Evolutionary conservation across 1,140 invertebrate genomes (phyloP), one percentile per base, ranked within the genome.

Genomic region (honey bee (Apis mellifera)): DNA sequence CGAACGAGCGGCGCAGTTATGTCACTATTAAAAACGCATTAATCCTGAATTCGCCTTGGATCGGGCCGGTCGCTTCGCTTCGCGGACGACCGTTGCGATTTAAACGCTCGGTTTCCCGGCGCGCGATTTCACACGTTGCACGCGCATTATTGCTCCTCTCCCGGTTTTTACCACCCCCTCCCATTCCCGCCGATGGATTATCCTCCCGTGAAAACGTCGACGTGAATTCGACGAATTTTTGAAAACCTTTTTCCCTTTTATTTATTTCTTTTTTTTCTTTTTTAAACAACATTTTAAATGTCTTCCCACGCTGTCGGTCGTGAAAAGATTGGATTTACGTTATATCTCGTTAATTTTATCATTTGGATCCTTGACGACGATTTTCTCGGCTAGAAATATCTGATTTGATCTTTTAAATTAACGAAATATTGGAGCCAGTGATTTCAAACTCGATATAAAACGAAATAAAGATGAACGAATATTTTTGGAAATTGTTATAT

Each of bases 1-100:
- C 85, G 77, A 69, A 74, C 86, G 86, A 77, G 74, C 86, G 78
- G 65, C 78, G 83, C 77, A 89, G 85, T 90, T 90, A 89, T 90
- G 88, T 87, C 90, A 90, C 89, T 91, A 91, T 92, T 92, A 92
- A 92, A 92, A 92, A 90, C 87, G 82, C 90, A 91, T 92, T 91
- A 90, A 91, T 92, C 84, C 86, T 77, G 81, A 86, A 90, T 91
- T 86, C 59, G 79, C 70, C 64, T 62, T 77, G 78, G 64, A 80
- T 83, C 87, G 76, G 65, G 52, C 26, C 79, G 60, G 80, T 77
- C 57, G 68, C 68, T 83, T 82, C 78, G 66, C 42, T 26, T 26
- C 26, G 23, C 77, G 57, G 83, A 52, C 73, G n/a, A n/a, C 70
- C 59, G 72, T 60, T 42, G 70, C 84, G 65, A 78, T 66, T 75